These are phyloP conservation scores for Epizoanthus ramosus DNA, from an alignment of 92 coral and sea anemone species.

Conservation along the genomic window DNA sequence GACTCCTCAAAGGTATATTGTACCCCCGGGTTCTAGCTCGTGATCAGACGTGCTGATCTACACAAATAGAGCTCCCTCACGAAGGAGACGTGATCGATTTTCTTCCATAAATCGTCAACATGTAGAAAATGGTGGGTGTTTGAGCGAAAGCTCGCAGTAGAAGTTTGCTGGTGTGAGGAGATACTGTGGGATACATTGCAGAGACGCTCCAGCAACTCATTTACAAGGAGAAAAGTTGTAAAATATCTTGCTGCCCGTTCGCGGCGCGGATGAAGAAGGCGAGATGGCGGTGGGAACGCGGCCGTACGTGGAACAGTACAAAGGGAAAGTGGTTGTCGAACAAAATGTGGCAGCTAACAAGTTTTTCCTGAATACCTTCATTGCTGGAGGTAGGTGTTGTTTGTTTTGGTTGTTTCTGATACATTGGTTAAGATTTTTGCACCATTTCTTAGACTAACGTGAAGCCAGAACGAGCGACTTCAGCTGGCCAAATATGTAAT, in stretches of 20 bases:
- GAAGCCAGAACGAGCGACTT: background rate
- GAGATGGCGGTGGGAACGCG: constrained; percentile 39
- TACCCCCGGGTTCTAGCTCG: background rate
- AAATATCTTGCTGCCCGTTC: background rate
- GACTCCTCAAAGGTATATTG: background rate
- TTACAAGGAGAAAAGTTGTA: background rate
- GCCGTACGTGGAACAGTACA: constrained; percentile 18
- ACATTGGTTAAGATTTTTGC: no score
- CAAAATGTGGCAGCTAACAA: constrained; percentile 29
- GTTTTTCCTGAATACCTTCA: constrained; percentile 35
- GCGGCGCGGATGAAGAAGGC: constrained; percentile 2
- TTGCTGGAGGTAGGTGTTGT: constrained; percentile 39
- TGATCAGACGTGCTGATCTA: constrained; percentile 10
- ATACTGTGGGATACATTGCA: background rate
- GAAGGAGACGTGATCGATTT: background rate
- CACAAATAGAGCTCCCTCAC: background rate
- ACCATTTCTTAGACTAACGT: background rate
- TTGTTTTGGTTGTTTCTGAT: no score
- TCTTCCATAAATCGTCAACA: background rate
- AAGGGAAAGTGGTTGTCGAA: constrained; percentile 29
- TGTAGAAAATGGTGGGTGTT: constrained; percentile 10
- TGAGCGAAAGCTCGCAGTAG: constrained; percentile 35
- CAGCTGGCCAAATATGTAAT: no score
- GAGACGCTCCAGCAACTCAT: background rate
- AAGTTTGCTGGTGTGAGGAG: background rate